Percentiles rank a stretch among this genome's conserved stretches.
Evolutionary conservation across 2,888 invertebrate genomes (phyloP).

Genomic region (Eilema caniola): DNA sequence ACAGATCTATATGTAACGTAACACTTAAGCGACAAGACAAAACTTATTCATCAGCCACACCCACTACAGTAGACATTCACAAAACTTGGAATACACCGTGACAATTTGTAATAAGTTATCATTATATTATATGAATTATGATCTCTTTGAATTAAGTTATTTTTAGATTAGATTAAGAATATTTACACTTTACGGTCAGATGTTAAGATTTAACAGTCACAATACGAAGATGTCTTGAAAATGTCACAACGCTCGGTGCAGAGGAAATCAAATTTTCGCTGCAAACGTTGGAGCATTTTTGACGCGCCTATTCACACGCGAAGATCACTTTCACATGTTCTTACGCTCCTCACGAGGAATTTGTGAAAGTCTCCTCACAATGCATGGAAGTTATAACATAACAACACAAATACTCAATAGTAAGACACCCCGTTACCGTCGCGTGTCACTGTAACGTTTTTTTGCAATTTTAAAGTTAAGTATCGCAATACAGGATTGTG

Average conservation of each 20-base stretch:
- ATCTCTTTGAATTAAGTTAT: constrained; percentile 84
- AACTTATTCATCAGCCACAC: constrained; percentile 1
- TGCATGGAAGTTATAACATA: constrained; percentile 51
- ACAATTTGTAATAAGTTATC: constrained; percentile 78
- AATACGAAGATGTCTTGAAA: constrained; percentile 63
- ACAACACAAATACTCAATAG: constrained; percentile 85
- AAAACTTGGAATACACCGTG: constrained; percentile 55
- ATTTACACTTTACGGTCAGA: constrained; percentile 54
- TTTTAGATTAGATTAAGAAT: constrained; percentile 65
- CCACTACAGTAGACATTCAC: constrained; percentile 42
- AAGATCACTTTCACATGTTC: constrained; percentile 55
- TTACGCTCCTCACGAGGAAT: constrained; percentile 56
- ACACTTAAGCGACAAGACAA: constrained; percentile 13
- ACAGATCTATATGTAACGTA: constrained; percentile 28
- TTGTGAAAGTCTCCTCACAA: constrained; percentile 45
- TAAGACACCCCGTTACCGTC: constrained; percentile 64
- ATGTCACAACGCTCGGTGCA: constrained; percentile 49
- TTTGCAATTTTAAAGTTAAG: constrained; percentile 57
- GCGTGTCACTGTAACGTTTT: constrained; percentile 53
- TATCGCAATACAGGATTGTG: constrained; percentile 56
- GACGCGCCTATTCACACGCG: constrained; percentile 58
- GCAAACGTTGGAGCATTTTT: constrained; percentile 60
- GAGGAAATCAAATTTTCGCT: constrained; percentile 76
- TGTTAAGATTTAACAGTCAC: constrained; percentile 59
- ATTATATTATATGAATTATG: constrained; percentile 84